Evolutionary conservation across 2,797 vertebrate species (phyloP).

Genomic region (Rhyacichthys aspro): DNA sequence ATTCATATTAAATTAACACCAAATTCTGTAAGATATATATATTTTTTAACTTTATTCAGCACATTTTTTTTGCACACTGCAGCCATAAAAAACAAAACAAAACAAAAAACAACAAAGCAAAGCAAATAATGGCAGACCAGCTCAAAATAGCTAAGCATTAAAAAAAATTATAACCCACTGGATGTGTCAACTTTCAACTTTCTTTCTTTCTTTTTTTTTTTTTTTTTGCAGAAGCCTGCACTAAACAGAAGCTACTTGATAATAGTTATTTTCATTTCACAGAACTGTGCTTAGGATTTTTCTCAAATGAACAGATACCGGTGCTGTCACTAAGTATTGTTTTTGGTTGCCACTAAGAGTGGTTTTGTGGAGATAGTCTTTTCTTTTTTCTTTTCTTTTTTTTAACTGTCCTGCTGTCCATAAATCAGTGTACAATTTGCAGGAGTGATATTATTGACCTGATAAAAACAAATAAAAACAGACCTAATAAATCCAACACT

Average conservation of each 20-base stretch:
- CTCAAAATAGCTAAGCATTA: constrained; percentile 69
- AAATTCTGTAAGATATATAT: background rate
- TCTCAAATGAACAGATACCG: constrained; percentile 69
- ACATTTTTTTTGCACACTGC: no score
- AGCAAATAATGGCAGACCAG: constrained; percentile 66
- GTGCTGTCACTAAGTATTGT: constrained; percentile 69
- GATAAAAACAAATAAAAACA: no score
- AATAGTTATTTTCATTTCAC: constrained; percentile 74
- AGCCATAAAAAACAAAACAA: constrained; percentile 53
- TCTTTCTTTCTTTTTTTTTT: no score
- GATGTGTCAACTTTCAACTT: constrained; percentile 65
- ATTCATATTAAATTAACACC: constrained; percentile 9
- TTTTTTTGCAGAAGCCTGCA: constrained; percentile 58
- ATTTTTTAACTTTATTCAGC: no score
- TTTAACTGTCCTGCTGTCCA: constrained; percentile 14
- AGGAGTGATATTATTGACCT: no score
- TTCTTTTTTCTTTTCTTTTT: constrained; percentile 16
- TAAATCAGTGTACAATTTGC: no score
- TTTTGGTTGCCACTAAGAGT: constrained; percentile 57
- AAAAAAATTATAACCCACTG: constrained; percentile 57
- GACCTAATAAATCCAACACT: no score
- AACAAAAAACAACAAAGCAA: constrained; percentile 45
- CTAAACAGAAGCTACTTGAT: constrained; percentile 61
- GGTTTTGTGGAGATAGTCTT: constrained; percentile 44
- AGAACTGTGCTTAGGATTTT: constrained; percentile 54